Evolutionary conservation across 2,797 vertebrate species (phyloP).

Genomic region (Ceryle rudis): DNA sequence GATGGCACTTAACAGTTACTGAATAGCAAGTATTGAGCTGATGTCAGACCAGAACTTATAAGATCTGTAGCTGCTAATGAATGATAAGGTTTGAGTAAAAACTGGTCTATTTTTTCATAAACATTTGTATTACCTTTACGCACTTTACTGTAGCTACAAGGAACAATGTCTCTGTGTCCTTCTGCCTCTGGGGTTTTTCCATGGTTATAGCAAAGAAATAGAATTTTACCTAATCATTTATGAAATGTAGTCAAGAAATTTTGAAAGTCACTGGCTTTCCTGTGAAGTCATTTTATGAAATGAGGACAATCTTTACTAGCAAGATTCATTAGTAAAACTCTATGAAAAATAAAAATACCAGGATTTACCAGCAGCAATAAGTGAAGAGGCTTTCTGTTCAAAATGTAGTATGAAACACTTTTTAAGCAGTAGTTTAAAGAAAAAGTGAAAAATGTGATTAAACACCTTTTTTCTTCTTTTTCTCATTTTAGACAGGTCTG

Average conservation of each 20-base stretch:
- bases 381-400: background rate
- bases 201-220: background rate
- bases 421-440: background rate
- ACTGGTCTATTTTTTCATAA: background rate
- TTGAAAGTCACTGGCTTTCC: background rate
- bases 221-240: background rate
- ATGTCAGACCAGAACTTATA: background rate
- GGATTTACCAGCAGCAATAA: background rate
- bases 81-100: background rate
- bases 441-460: background rate
- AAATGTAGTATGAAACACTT: background rate
- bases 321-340: background rate
- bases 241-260: background rate
- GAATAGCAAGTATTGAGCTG: background rate
- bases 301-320: background rate
- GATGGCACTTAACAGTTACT: background rate
- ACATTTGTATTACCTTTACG: background rate
- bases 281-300: background rate
- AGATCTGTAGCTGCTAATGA: background rate
- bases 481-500: slow-evolving; percentile 81
- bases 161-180: background rate
- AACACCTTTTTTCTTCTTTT: background rate
- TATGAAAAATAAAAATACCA: background rate
- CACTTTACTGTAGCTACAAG: background rate
- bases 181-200: background rate